Evolutionary conservation across 2,888 invertebrate species (phyloP).

Genomic region (Fragum sueziense): DNA sequence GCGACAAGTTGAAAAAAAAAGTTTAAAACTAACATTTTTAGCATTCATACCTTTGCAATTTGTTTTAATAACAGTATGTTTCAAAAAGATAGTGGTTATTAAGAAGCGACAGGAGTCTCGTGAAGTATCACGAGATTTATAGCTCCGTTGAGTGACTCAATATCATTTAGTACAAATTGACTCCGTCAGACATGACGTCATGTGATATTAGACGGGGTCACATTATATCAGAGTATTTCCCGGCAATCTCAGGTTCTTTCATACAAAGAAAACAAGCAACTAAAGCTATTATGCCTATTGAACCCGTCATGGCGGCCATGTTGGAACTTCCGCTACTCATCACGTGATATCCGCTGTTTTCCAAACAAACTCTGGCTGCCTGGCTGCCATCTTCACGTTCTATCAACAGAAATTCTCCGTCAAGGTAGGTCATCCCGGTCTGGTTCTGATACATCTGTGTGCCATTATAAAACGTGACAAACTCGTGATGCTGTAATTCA

Average conservation of each 20-base stretch:
- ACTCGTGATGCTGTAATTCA: background rate
- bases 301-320: background rate
- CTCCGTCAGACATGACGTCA: too few relatives aligned
- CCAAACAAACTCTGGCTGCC: background rate
- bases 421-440: background rate
- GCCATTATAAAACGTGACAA: background rate
- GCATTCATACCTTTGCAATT: too few relatives aligned
- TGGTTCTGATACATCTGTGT: background rate
- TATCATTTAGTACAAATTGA: too few relatives aligned
- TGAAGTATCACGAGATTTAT: too few relatives aligned
- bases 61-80: too few relatives aligned
- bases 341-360: background rate
- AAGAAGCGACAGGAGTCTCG: too few relatives aligned
- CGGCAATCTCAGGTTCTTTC: too few relatives aligned
- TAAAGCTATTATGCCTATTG: background rate
- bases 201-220: background rate
- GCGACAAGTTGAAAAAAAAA: too few relatives aligned
- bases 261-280: too few relatives aligned
- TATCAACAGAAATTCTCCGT: background rate
- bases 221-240: background rate
- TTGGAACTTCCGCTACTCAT: background rate
- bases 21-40: too few relatives aligned
- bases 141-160: background rate
- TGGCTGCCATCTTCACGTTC: background rate
- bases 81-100: too few relatives aligned